Conservation (phyloP, 2,888 invertebrate genomes). For the Drosophila pseudotalamancana region DNA sequence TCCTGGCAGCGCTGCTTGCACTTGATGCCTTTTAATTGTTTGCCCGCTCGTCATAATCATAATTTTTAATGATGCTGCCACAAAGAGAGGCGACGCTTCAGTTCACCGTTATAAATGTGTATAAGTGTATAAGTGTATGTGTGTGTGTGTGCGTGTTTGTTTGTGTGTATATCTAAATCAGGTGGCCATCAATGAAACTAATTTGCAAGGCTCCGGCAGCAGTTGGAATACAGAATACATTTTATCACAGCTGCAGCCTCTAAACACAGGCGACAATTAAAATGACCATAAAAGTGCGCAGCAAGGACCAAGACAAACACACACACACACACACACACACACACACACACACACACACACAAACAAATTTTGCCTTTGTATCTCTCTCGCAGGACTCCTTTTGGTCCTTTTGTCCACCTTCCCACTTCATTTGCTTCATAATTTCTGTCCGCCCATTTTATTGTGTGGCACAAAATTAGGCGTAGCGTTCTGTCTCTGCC, state of each 20-base stretch:
- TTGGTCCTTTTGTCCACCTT: conserved; percentile 6
- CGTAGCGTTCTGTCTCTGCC: conserved; percentile 5
- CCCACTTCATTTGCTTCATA: conserved; percentile 13
- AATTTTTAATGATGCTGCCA: conserved; percentile 69
- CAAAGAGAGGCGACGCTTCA: conserved; percentile 8
- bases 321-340: not conserved
- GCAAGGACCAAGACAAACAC: conserved; percentile 9
- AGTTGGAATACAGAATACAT: conserved; percentile 31
- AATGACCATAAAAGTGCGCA: conserved; percentile 52
- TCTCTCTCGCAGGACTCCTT: no score
- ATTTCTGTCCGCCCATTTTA: conserved; percentile 40
- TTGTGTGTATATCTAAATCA: conserved; percentile 15
- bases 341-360: not conserved
- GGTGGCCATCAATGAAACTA: conserved; percentile 62
- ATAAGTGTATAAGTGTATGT: not conserved
- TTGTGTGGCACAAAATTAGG: conserved; percentile 50
- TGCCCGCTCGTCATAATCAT: conserved; percentile 61
- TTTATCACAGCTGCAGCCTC: conserved; percentile 65
- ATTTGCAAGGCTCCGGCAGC: conserved; percentile 37
- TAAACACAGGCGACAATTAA: conserved; percentile 60
- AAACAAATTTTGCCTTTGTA: conserved; percentile 9
- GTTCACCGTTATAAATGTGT: not conserved
- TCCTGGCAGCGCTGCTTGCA: conserved; percentile 36
- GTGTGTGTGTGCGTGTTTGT: not conserved
- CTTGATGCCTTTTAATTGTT: conserved; percentile 70